Conservation (phyloP, 2,797 vertebrate genomes). For the Margarornis squamiger region DNA sequence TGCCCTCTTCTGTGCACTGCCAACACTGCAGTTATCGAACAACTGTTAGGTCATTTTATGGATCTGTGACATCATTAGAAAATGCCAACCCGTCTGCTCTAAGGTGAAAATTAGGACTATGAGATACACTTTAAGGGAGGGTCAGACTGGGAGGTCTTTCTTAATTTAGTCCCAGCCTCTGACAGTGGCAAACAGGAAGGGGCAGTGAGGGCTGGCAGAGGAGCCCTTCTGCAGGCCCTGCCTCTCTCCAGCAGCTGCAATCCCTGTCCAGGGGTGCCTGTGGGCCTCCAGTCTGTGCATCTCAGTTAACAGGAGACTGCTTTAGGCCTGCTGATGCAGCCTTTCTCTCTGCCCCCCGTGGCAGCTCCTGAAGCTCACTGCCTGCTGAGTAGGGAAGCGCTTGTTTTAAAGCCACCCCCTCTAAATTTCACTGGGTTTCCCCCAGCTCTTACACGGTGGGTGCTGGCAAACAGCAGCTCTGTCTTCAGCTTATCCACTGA, state of each 20-base stretch:
- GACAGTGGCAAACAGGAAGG: background rate
- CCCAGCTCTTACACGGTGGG: background rate
- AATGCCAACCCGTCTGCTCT: background rate
- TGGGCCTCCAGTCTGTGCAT: rapidly evolving
- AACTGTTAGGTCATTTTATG: background rate
- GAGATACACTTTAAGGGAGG: background rate
- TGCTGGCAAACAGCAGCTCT: background rate
- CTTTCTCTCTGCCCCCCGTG: rapidly evolving
- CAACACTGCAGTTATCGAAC: background rate
- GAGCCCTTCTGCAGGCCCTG: background rate
- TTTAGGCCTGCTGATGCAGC: background rate
- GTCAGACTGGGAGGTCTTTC: background rate
- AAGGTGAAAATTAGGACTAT: background rate
- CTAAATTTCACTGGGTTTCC: background rate
- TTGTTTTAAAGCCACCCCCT: background rate
- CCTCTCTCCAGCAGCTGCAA: background rate
- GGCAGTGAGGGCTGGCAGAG: background rate
- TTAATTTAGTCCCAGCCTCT: background rate
- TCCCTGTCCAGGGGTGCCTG: background rate
- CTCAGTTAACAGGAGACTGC: rapidly evolving
- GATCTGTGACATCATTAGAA: background rate
- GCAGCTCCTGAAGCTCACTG: background rate
- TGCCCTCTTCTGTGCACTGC: background rate
- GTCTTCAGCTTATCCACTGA: background rate
- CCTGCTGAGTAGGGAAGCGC: background rate